Evolutionary conservation across 2,113 vertebrate genomes (phyloP).

Genomic region (Furnarius figulus): DNA sequence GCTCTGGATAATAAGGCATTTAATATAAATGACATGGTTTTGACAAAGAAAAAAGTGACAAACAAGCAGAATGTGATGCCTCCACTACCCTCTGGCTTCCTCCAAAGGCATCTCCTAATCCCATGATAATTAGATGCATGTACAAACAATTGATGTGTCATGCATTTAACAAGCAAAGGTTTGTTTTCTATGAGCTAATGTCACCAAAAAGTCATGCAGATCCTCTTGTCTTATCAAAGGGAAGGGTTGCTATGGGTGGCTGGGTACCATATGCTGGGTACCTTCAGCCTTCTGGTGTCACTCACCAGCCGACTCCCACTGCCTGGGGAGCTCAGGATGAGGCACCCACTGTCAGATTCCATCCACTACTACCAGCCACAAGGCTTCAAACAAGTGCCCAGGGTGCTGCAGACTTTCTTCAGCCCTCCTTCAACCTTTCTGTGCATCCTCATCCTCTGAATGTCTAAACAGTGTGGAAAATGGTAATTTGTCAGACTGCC

Average conservation of each 20-base stretch:
- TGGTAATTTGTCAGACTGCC: background rate
- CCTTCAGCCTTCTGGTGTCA: background rate
- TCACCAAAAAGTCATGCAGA: background rate
- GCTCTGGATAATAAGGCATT: background rate
- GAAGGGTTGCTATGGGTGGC: background rate
- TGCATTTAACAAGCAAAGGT: background rate
- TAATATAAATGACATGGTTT: background rate
- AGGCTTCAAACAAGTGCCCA: background rate
- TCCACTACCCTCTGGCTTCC: background rate
- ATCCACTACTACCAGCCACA: background rate
- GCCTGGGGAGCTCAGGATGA: background rate
- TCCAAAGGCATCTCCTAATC: background rate
- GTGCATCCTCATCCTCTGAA: background rate
- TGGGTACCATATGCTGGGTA: background rate
- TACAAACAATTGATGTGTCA: background rate
- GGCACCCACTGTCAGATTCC: background rate
- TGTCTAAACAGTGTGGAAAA: background rate
- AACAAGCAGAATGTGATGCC: background rate
- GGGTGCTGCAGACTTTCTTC: background rate
- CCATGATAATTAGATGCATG: background rate
- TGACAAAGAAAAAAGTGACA: background rate
- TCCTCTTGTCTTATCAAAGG: background rate
- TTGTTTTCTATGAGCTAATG: background rate
- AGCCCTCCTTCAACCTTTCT: background rate
- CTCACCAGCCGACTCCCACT: background rate